Evolutionary conservation across 2,797 vertebrate genomes (phyloP).

Genomic region (Ctenopoma multispine): DNA sequence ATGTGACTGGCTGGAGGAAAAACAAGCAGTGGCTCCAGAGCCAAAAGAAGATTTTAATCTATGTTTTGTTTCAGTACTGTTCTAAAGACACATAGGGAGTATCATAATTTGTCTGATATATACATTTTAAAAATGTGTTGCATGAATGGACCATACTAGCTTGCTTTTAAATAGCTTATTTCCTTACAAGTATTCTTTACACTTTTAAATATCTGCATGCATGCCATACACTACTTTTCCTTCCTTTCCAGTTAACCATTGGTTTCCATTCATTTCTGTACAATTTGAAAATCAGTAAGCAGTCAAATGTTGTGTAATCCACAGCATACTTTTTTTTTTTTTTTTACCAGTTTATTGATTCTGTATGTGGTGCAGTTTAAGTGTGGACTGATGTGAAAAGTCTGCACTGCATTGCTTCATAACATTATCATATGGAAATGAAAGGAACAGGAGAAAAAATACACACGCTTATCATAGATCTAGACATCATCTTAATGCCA

Average conservation of each 20-base stretch:
- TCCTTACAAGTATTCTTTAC: no score
- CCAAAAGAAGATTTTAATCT: slow-evolving; percentile 1
- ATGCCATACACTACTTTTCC: neutral
- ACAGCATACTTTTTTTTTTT: no score
- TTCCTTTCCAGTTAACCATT: neutral
- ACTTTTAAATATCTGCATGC: neutral
- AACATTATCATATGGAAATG: neutral
- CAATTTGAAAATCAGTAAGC: no score
- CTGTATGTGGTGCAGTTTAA: neutral
- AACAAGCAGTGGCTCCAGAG: slow-evolving; percentile 16
- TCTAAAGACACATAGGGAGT: neutral
- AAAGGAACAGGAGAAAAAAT: no score
- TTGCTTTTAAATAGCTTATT: neutral
- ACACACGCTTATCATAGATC: no score
- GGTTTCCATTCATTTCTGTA: neutral
- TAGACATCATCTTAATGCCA: no score
- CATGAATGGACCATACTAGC: neutral
- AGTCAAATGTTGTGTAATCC: neutral
- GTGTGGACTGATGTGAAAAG: neutral
- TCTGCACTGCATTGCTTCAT: neutral
- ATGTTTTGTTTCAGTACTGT: slow-evolving; percentile 17
- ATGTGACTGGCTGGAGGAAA: slow-evolving; percentile 41
- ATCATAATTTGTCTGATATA: slow-evolving; percentile 8
- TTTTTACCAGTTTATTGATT: no score
- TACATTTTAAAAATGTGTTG: neutral